phyloP scores from a whole-genome alignment of 1,140 invertebrate species.

The Calosoma granatense region DNA sequence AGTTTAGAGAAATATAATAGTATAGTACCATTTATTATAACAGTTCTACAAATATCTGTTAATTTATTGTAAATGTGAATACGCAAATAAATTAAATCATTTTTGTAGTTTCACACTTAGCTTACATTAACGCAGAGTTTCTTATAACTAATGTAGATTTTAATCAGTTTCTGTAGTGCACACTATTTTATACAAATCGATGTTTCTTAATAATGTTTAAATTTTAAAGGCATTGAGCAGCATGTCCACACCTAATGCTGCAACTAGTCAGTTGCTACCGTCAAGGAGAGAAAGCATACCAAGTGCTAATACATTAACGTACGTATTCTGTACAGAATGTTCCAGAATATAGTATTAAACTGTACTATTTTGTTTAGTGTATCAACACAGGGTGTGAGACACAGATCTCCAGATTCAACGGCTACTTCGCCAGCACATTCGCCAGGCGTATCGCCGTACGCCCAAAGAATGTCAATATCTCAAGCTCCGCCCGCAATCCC shows the following conservation, averaged over 20 bases:
- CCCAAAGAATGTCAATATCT: slow-evolving; percentile 21
- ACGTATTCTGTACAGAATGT: slow-evolving; percentile 16
- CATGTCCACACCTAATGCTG: slow-evolving; percentile 46
- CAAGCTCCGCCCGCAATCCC: slow-evolving; percentile 14
- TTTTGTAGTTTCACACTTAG: too few relatives aligned
- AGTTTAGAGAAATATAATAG: too few relatives aligned
- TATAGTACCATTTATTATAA: too few relatives aligned
- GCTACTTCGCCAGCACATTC: slow-evolving; percentile 24
- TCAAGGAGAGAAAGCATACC: slow-evolving; percentile 56
- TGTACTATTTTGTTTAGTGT: slow-evolving; percentile 12
- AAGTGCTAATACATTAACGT: slow-evolving; percentile 40
- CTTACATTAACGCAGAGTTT: too few relatives aligned
- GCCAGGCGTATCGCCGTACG: slow-evolving; percentile 31
- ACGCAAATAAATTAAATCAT: too few relatives aligned
- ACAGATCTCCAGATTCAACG: slow-evolving; percentile 26
- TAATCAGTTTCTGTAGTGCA: too few relatives aligned
- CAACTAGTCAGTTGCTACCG: slow-evolving; percentile 43
- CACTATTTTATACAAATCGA: too few relatives aligned
- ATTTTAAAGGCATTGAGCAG: slow-evolving; percentile 55
- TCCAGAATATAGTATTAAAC: too few relatives aligned
- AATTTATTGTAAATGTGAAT: too few relatives aligned
- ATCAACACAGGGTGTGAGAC: slow-evolving; percentile 13
- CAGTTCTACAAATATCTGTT: too few relatives aligned
- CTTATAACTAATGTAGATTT: too few relatives aligned
- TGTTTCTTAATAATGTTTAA: too few relatives aligned